These are phyloP conservation scores for Triplophysa dalaica DNA, from an alignment of 2,113 vertebrate genomes.

Conservation along the genomic window DNA sequence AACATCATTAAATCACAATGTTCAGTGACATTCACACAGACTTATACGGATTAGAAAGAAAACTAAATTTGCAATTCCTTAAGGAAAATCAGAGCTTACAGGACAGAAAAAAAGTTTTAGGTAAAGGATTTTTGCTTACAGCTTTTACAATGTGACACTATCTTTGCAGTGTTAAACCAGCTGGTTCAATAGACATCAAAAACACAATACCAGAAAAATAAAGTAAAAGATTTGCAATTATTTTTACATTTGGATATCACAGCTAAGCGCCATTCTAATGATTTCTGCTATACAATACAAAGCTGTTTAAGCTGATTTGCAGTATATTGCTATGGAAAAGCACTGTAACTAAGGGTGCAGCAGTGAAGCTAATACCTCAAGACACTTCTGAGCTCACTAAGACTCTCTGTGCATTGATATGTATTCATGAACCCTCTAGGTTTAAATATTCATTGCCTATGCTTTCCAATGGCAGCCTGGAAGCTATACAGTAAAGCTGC, in stretches of 20 bases:
- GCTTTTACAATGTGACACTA: too few relatives aligned
- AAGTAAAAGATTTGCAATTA: too few relatives aligned
- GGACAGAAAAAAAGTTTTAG: background rate
- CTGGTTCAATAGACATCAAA: too few relatives aligned
- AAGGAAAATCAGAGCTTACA: background rate
- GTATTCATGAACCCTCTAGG: background rate
- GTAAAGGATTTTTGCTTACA: background rate
- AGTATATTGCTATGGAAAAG: background rate
- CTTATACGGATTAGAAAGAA: background rate
- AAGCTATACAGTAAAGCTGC: background rate
- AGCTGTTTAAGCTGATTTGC: background rate
- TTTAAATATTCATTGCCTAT: slow-evolving; percentile 1
- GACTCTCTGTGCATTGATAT: background rate
- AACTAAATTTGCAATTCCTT: background rate
- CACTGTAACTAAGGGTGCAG: too few relatives aligned
- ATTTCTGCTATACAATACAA: background rate
- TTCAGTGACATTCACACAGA: background rate
- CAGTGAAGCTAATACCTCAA: background rate
- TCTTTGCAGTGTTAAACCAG: too few relatives aligned
- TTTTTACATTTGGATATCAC: too few relatives aligned
- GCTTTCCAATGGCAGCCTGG: background rate
- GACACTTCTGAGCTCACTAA: background rate
- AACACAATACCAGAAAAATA: too few relatives aligned
- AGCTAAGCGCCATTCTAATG: too few relatives aligned
- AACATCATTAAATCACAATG: background rate